Evolutionary conservation across 2,888 invertebrate genomes (phyloP), one percentile per base, ranked within the genome.

Genomic region (Drosophila falleni): DNA sequence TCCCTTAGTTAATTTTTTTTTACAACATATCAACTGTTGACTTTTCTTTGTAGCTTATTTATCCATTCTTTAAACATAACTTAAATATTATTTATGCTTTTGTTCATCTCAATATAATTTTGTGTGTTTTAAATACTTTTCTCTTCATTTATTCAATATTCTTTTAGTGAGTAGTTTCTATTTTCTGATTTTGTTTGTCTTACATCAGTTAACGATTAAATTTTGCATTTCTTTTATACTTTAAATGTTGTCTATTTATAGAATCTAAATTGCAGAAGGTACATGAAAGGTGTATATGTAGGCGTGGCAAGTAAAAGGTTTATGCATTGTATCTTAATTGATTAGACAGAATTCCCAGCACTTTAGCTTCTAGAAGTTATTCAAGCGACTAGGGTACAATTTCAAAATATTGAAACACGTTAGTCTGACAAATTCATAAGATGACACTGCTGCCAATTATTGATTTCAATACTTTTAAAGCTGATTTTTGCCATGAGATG

Each of bases 1-100:
- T 75, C 78, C 67, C 71, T 75, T 72, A 74, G 63, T 75, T 67
- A 37, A 60, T 33, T 74, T 74, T 74, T 78, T 80, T 81, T 88
- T 89, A 82, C 80, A 84, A 87, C 81, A 88, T 86, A 87, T 90
- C 89, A 88, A 88, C 78, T 89, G 81, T 89, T 87, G 89, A 85
- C 89, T 81, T 81, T 84, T 72, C 74, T 78, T 74, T 82, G 74
- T 80, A 83, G 74, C 77, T 87, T 76, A 85, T 78, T 82, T 75
- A 75, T 80, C 68, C 67, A 46, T 69, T 77, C 64, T 74, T 88
- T 85, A 87, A 84, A 89, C 81, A 78, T 88, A 88, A 78, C 80
- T 74, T 88, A 86, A 72, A 80, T 69, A 76, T 86, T 81, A 89
- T 78, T 77, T 84, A 78, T 84, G 71, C 70, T 53, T 75, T 74